Evolutionary conservation across 2,888 invertebrate species (phyloP), one percentile per base, ranked within the genome.

Genomic region (Leucophenga maculata): DNA sequence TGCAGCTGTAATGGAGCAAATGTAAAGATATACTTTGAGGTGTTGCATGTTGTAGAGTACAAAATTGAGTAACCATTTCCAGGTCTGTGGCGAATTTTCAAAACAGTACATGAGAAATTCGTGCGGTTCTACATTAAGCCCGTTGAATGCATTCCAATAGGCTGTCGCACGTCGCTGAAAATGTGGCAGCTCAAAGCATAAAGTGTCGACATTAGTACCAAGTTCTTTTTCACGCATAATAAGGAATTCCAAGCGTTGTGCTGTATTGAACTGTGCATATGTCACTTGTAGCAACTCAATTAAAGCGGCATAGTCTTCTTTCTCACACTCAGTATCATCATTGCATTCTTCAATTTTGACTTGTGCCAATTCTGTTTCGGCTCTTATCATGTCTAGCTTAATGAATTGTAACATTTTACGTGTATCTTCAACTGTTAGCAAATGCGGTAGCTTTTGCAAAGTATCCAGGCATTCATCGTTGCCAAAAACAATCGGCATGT

Each of bases 381-480:
- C n/a, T 1, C 50, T 50, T 52, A 14, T 9, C 2, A 57, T 32
- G 46, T 64, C 54, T 11, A 77, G 8, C 14, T 75, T 72, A 6
- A 78, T 75, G 67, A 72, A 82, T 31, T 85, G 77, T 9, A 86
- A 39, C 31, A 83, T 78, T 70, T 79, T 74, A 31, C 74, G 57
- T 22, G 79, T 80, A 67, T 84, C 76, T 3, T 82, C 75, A 0
- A 75, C 67, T 0, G 68, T 72, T 66, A 83, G 71, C 2, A 84
- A 64, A 59, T 80, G 76, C 0, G 78, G 72, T 50, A 85, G 79
- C 0, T 77, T 69, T 31, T 70, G 74, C 1, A 86, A 79, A 0
- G 84, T 75, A 52, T 82, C 77, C 1, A 86, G 60, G 52, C 86
- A 87, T 69, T 87, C 87, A 0, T 83, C 82, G 69, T 85, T 86